These are phyloP conservation scores for Drosophila mercatorum DNA, from an alignment of 2,888 invertebrate genomes.

Conservation along the genomic window DNA sequence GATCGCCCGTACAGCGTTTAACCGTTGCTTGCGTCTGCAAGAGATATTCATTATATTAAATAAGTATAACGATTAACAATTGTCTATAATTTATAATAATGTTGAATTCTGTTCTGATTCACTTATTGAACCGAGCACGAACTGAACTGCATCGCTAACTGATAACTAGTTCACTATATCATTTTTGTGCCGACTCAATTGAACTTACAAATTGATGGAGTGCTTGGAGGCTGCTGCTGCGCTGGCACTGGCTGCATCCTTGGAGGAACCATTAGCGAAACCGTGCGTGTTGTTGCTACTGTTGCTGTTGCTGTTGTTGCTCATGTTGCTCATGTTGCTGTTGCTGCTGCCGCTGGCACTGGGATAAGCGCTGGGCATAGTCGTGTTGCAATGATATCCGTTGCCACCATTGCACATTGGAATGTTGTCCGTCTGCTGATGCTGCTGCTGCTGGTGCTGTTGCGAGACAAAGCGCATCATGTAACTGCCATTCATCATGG, in stretches of 20 bases:
- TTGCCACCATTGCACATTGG: conserved; percentile 69
- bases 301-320: conserved; percentile 48
- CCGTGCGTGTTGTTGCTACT: conserved; percentile 65
- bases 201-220: conserved; percentile 61
- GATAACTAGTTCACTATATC: neutral
- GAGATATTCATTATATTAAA: neutral
- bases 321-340: conserved; percentile 32
- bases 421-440: conserved; percentile 60
- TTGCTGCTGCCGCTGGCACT: conserved; percentile 36
- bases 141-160: neutral
- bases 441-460: conserved; percentile 51
- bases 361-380: conserved; percentile 18
- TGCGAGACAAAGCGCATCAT: conserved; percentile 68
- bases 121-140: too few relatives aligned
- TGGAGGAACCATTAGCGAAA: conserved; percentile 76
- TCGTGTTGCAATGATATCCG: conserved; percentile 65
- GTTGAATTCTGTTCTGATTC: too few relatives aligned
- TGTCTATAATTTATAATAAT: too few relatives aligned
- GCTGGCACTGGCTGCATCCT: conserved; percentile 49
- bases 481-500: conserved; percentile 80
- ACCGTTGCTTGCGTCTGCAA: conserved; percentile 80
- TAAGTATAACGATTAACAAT: neutral
- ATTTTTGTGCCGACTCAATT: neutral
- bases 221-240: conserved; percentile 51
- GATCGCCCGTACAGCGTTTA: conserved; percentile 80